Evolutionary conservation across 2,888 invertebrate species (phyloP).

Genomic region (Netelia fuscicornis): DNA sequence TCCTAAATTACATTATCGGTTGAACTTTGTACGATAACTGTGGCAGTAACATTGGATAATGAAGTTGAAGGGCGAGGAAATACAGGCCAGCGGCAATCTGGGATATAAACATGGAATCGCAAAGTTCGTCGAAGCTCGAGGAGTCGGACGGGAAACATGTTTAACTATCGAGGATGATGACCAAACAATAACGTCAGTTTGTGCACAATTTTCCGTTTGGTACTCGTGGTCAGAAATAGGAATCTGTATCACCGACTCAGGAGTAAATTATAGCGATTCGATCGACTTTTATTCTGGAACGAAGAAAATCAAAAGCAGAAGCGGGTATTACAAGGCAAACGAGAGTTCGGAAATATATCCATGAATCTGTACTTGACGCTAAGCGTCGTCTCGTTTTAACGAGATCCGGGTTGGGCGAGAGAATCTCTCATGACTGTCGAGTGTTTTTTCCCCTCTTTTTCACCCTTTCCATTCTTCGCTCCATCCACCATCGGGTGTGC

Average conservation of each 20-base stretch:
- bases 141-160: too few species aligned
- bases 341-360: constrained; percentile 15
- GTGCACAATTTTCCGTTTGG: background rate
- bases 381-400: constrained; percentile 50
- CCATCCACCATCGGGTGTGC: background rate
- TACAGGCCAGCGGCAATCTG: background rate
- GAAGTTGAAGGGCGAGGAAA: background rate
- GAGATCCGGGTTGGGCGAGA: constrained; percentile 27
- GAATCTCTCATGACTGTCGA: constrained; percentile 38
- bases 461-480: constrained; percentile 13
- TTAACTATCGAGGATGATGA: background rate
- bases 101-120: background rate
- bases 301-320: constrained; percentile 9
- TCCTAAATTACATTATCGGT: constrained; percentile 8
- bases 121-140: constrained; percentile 1
- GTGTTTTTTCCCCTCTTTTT: constrained; percentile 10
- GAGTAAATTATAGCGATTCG: background rate
- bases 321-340: constrained; percentile 15
- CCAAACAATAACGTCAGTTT: constrained; percentile 21
- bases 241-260: too few species aligned
- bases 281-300: constrained; percentile 10
- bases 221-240: background rate
- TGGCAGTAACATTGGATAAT: background rate
- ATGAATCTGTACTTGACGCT: constrained; percentile 31
- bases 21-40: background rate